phyloP scores from a whole-genome alignment of 2,113 vertebrate genomes.

The Progne subis region DNA sequence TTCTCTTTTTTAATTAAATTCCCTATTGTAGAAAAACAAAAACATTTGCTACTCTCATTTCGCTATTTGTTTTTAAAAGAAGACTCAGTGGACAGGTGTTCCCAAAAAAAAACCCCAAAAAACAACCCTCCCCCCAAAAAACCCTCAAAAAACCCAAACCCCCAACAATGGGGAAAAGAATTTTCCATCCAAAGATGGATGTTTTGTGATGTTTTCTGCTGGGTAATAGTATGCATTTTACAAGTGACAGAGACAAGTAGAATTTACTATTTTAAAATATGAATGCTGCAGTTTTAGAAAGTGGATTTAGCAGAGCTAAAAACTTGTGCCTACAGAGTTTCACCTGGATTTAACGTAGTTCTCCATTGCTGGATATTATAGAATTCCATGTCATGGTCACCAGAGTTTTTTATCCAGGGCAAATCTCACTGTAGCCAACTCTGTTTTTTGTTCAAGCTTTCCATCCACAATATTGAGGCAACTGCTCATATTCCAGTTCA shows the following conservation, averaged over 20 bases:
- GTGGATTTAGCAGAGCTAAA: neutral
- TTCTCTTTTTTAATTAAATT: neutral
- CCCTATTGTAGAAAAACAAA: neutral
- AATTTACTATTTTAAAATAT: neutral
- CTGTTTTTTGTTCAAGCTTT: neutral
- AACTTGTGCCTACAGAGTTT: neutral
- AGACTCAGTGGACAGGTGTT: neutral
- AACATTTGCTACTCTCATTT: neutral
- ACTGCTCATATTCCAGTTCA: neutral
- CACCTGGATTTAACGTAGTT: neutral
- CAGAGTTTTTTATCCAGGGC: neutral
- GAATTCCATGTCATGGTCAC: neutral
- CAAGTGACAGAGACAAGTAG: neutral
- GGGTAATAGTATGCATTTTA: neutral
- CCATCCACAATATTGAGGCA: neutral
- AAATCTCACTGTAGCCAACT: neutral
- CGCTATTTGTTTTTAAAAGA: neutral
- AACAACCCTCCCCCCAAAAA: neutral
- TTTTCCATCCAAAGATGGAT: neutral
- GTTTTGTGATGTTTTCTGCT: neutral
- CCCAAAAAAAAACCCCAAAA: neutral
- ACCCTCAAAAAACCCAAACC: neutral
- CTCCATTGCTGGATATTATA: neutral
- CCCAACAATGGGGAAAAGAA: neutral
- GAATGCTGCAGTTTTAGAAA: neutral